Conservation (phyloP, 2,888 invertebrate species). For the Parthenolecanium corni region DNA sequence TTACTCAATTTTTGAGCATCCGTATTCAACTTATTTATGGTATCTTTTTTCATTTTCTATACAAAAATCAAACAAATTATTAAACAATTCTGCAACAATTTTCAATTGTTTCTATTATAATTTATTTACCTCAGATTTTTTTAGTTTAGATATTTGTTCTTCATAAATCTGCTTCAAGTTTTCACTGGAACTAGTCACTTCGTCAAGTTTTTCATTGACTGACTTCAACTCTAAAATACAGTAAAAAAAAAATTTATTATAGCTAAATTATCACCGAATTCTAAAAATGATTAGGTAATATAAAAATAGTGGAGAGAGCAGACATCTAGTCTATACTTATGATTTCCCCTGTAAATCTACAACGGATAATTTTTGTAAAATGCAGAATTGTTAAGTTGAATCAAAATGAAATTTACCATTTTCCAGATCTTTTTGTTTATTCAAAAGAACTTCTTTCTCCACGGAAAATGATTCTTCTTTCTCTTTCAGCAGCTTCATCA, state of each 20-base stretch:
- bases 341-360: too few relatives aligned
- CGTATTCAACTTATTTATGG: not conserved
- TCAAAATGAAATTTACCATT: not conserved
- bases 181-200: not conserved
- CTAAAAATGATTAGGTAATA: too few relatives aligned
- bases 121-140: slow-evolving; percentile 11
- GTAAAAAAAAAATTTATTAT: not conserved
- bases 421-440: not conserved
- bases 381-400: too few relatives aligned
- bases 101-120: not conserved
- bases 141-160: slow-evolving; percentile 7
- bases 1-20: slow-evolving; percentile 16
- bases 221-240: not conserved
- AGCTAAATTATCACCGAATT: too few relatives aligned
- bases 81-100: not conserved
- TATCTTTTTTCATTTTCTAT: slow-evolving; percentile 17
- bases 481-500: slow-evolving; percentile 5
- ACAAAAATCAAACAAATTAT: not conserved
- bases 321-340: too few relatives aligned
- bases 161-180: not conserved
- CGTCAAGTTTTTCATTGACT: not conserved
- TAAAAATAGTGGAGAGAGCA: too few relatives aligned
- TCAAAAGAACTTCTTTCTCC: not conserved
- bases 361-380: too few relatives aligned
- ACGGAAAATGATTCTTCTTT: not conserved